Evolutionary conservation across 2,797 vertebrate genomes (phyloP).

Genomic region (Staurois parvus): DNA sequence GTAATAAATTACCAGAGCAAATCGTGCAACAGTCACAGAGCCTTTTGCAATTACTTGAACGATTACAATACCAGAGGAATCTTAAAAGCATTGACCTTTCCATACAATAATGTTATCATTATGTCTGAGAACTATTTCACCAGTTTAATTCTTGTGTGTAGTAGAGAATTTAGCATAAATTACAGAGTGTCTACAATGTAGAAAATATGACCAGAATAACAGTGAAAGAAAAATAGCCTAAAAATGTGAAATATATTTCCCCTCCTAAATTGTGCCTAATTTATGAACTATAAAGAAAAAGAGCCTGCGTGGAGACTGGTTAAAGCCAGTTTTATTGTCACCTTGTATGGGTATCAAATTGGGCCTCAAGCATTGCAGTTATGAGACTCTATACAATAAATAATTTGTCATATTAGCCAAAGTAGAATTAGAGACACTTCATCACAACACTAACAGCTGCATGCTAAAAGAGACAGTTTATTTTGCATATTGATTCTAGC

Average conservation of each 20-base stretch:
- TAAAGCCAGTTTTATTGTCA: too few species aligned
- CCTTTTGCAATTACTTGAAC: constrained; percentile 47
- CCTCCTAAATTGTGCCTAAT: neutral
- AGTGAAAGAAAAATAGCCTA: neutral
- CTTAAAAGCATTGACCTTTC: constrained; percentile 45
- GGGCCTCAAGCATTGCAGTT: too few species aligned
- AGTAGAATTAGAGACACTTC: too few species aligned
- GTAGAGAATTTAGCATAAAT: neutral
- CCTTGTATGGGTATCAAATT: too few species aligned
- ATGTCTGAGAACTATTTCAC: constrained; percentile 10
- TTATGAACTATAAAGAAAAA: too few species aligned
- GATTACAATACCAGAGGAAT: constrained; percentile 5
- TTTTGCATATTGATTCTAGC: too few species aligned
- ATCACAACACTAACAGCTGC: too few species aligned
- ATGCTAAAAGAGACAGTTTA: too few species aligned
- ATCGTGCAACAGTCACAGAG: constrained; percentile 49
- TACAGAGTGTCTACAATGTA: neutral
- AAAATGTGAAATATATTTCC: neutral
- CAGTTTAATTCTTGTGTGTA: constrained; percentile 21
- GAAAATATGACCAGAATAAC: neutral
- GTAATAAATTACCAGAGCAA: constrained; percentile 37
- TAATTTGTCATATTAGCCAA: too few species aligned
- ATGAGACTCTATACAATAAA: too few species aligned
- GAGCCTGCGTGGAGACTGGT: too few species aligned
- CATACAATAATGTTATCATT: constrained; percentile 35